Conservation (phyloP, 1,140 invertebrate genomes). For the Psilanteris sp. region DNA sequence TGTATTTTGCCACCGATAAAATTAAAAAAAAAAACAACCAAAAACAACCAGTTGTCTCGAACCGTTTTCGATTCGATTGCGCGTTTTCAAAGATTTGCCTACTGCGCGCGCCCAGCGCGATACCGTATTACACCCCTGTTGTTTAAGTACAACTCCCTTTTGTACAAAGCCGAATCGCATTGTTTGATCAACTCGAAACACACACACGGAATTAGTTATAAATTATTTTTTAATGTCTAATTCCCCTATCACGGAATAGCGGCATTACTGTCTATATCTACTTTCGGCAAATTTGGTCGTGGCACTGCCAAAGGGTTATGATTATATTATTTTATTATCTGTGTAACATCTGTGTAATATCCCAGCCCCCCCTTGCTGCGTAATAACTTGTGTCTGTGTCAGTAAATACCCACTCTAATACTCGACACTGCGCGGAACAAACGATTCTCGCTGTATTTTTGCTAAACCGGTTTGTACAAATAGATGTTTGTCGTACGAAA, state of each 20-base stretch:
- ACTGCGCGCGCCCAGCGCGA: too few species aligned
- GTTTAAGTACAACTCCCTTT: too few species aligned
- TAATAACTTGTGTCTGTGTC: constrained; percentile 51
- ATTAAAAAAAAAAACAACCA: too few species aligned
- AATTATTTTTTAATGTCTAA: constrained; percentile 25
- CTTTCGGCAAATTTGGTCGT: constrained; percentile 41
- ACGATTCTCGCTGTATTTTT: constrained; percentile 13
- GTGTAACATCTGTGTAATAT: constrained; percentile 59
- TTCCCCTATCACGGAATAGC: constrained; percentile 9
- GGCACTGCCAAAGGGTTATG: constrained; percentile 50
- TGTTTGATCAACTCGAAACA: too few species aligned
- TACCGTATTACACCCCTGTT: too few species aligned
- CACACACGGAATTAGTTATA: constrained; percentile 31
- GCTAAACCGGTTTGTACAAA: constrained; percentile 18
- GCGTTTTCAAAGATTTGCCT: too few species aligned
- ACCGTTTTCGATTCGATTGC: too few species aligned
- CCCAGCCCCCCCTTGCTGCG: constrained; percentile 41
- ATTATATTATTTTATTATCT: constrained; percentile 61
- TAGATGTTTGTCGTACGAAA: constrained; percentile 10
- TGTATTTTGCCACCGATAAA: too few species aligned
- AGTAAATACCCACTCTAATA: constrained; percentile 46
- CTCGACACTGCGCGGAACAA: constrained; percentile 16
- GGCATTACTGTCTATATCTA: constrained; percentile 26
- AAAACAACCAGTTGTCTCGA: too few species aligned
- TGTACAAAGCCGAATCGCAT: too few species aligned